phyloP scores from a whole-genome alignment of 2,113 vertebrate genomes.

The Notothenia coriiceps region DNA sequence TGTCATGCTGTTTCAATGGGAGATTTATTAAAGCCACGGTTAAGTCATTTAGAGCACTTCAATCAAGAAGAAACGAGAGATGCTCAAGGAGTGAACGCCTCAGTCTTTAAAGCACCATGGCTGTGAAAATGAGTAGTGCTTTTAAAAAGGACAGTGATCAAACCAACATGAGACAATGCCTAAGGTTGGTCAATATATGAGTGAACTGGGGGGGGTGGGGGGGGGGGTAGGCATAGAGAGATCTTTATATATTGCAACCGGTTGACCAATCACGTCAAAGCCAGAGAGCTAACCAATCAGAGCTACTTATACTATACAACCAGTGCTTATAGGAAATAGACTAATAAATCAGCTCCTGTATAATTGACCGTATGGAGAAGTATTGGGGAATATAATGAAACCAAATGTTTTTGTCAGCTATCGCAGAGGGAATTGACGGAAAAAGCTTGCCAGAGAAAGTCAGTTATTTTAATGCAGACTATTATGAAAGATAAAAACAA shows the following conservation, averaged over 20 bases:
- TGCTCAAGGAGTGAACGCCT: neutral
- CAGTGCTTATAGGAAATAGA: neutral
- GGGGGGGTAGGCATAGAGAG: neutral
- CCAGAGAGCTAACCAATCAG: neutral
- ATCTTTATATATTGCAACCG: too few relatives aligned
- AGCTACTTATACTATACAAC: constrained; percentile 2
- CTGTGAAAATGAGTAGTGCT: neutral
- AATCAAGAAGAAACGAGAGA: constrained; percentile 36
- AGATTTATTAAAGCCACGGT: constrained; percentile 32
- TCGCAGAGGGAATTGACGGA: neutral
- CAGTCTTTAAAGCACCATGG: neutral
- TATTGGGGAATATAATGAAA: constrained; percentile 3
- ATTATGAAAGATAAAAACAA: neutral
- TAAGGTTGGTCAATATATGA: neutral
- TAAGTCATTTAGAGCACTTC: constrained; percentile 33
- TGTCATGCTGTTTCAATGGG: neutral
- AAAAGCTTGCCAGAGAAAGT: too few relatives aligned
- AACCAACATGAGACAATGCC: neutral
- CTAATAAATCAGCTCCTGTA: neutral
- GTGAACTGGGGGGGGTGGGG: neutral
- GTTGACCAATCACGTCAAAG: too few relatives aligned
- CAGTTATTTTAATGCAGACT: too few relatives aligned
- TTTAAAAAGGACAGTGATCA: neutral
- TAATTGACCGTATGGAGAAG: neutral
- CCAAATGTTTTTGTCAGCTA: neutral